phyloP scores from a whole-genome alignment of 2,113 vertebrate species.

The Cinclus cinclus region DNA sequence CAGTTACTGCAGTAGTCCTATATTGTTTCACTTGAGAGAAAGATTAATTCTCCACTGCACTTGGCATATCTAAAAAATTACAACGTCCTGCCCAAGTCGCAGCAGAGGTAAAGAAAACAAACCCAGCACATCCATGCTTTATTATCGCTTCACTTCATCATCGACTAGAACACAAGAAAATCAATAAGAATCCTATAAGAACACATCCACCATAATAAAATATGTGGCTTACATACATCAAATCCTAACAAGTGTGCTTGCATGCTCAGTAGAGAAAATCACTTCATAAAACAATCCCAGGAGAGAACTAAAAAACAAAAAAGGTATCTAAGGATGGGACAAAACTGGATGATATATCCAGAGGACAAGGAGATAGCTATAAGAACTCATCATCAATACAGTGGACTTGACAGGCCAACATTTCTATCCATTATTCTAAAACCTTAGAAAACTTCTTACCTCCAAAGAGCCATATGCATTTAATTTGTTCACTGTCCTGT shows the following conservation, averaged over 20 bases:
- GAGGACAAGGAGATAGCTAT: not conserved
- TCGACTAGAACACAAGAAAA: slow-evolving; percentile 30
- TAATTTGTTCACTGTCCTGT: not conserved
- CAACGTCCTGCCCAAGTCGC: not conserved
- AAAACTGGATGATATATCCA: slow-evolving; percentile 5
- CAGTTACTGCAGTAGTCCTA: not conserved
- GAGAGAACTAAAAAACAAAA: slow-evolving; percentile 13
- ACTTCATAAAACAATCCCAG: slow-evolving; percentile 41
- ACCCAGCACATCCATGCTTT: not conserved
- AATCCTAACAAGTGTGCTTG: slow-evolving; percentile 49
- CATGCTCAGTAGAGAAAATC: slow-evolving; percentile 41
- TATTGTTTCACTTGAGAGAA: not conserved
- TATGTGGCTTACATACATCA: slow-evolving; percentile 58
- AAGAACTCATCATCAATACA: not conserved
- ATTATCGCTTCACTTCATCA: slow-evolving; percentile 52
- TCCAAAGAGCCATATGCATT: not conserved
- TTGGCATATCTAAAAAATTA: slow-evolving; percentile 22
- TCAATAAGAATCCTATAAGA: slow-evolving; percentile 48
- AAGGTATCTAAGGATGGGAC: not conserved
- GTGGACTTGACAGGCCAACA: not conserved
- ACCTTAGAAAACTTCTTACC: not conserved
- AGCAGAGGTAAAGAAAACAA: slow-evolving; percentile 50
- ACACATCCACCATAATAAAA: slow-evolving; percentile 57
- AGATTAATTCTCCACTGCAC: not conserved
- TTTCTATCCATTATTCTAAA: not conserved